phyloP scores from a whole-genome alignment of 2,888 invertebrate species.

The Eurytoma californica region DNA sequence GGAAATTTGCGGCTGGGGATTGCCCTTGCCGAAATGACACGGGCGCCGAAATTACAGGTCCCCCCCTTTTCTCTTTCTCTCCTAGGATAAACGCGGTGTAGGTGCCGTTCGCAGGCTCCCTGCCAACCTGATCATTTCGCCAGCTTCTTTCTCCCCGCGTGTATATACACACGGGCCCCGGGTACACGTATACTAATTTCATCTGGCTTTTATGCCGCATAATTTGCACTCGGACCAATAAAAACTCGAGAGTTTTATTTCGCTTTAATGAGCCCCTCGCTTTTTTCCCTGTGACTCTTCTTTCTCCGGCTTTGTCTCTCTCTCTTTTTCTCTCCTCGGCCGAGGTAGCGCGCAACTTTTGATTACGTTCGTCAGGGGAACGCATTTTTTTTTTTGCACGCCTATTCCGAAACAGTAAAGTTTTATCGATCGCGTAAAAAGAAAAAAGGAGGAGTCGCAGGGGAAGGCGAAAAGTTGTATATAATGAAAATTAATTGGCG shows the following conservation, averaged over 20 bases:
- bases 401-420: constrained; percentile 2
- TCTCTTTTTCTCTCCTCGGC: background rate
- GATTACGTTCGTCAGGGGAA: background rate
- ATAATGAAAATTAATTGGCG: constrained; percentile 6
- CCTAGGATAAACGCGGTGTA: constrained; percentile 37
- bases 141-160: background rate
- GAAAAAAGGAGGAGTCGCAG: background rate
- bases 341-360: background rate
- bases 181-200: constrained; percentile 21
- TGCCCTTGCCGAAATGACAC: constrained; percentile 68
- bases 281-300: constrained; percentile 15
- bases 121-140: constrained; percentile 18
- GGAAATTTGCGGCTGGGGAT: constrained; percentile 53
- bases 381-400: background rate
- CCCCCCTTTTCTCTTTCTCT: constrained; percentile 4
- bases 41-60: constrained; percentile 67
- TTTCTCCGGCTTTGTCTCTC: background rate
- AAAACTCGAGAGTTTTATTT: constrained; percentile 35
- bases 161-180: background rate
- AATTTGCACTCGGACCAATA: constrained; percentile 42
- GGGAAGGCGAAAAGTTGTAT: background rate
- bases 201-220: constrained; percentile 32
- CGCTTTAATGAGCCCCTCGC: constrained; percentile 15
- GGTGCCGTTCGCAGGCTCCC: constrained; percentile 24
- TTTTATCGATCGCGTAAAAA: background rate